phyloP scores from a whole-genome alignment of 2,797 vertebrate species.

The Somateria mollissima region DNA sequence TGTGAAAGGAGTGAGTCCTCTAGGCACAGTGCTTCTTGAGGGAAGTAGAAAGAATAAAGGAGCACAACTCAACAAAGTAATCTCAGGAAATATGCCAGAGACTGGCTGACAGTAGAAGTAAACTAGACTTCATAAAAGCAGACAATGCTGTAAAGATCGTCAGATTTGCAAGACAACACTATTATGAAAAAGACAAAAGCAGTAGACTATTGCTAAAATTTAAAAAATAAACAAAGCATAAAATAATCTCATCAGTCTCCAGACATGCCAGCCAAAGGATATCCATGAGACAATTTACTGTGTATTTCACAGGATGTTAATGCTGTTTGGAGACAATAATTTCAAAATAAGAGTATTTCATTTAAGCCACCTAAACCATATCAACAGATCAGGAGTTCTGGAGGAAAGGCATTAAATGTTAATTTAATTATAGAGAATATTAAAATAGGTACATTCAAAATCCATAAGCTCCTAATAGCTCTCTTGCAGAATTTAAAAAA shows the following conservation, averaged over 20 bases:
- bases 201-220: conserved; percentile 18
- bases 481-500: background rate
- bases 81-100: conserved; percentile 39
- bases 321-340: background rate
- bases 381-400: background rate
- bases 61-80: conserved; percentile 10
- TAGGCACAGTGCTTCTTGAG: background rate
- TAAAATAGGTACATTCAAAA: background rate
- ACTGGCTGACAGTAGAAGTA: conserved; percentile 42
- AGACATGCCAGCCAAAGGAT: conserved; percentile 42
- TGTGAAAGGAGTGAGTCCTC: conserved; percentile 12
- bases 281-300: background rate
- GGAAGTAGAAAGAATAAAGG: conserved; percentile 18
- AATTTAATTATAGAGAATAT: background rate
- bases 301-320: conserved; percentile 42
- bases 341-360: conserved; percentile 17
- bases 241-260: conserved; percentile 17
- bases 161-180: conserved; percentile 31
- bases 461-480: background rate
- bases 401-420: background rate
- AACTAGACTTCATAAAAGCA: conserved; percentile 46
- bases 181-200: conserved; percentile 45
- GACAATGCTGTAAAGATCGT: conserved; percentile 35
- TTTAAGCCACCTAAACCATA: background rate
- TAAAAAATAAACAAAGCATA: conserved; percentile 14